Base-by-base conservation (phyloP, 2,113 vertebrate genomes). In the Drymodes brunneopygia region DNA sequence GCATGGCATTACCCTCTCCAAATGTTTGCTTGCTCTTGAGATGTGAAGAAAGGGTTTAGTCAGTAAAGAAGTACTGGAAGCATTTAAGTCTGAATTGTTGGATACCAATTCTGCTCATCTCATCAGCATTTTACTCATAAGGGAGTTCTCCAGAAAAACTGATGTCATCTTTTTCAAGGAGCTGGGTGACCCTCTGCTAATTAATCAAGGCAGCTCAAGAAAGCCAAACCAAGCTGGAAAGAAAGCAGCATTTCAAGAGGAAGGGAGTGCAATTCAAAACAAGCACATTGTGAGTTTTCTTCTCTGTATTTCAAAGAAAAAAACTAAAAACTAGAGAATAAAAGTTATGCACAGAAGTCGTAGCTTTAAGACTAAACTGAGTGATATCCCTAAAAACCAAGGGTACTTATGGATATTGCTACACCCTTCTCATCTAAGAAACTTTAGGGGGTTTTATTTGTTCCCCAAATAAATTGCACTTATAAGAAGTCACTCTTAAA, bases 361-460 rank as follows among this genome's bases (percentile, higher is more conserved):
- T 25, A 53, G 15, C 8, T 95, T 81, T 74, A 62, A 66, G 23
- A 58, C 4, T 50, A 69, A 69, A 69, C 3, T 17, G 20, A 75
- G 11, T 27, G 6, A 22, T 42, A 27, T 3, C 9, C 22, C 8
- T 42, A 22, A 78, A 80, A 94, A 24, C 22, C 12, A 71, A 94
- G 29, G 6, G 11, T 3, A 14, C 0, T 65, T 57, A 40, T 0
- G 5, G 20, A 70, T 73, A 53, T 33, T 24, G 7, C 23, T 57
- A 42, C 3, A n/a, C 7, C 1, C 10, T 81, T 81, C 29, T 80
- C 20, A 65, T 11, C 10, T 36, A 29, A 44, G 16, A 53, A 69
- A 33, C 3, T 53, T 79, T 38, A 62, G 65, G 24, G 5, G 3
- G 6, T 50, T 38, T 11, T 33, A 31, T 61, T 72, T 62, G 44